Percentiles rank a stretch among this genome's conserved stretches.
phyloP scores from a whole-genome alignment of 2,797 vertebrate species.

The Mus caroli region DNA sequence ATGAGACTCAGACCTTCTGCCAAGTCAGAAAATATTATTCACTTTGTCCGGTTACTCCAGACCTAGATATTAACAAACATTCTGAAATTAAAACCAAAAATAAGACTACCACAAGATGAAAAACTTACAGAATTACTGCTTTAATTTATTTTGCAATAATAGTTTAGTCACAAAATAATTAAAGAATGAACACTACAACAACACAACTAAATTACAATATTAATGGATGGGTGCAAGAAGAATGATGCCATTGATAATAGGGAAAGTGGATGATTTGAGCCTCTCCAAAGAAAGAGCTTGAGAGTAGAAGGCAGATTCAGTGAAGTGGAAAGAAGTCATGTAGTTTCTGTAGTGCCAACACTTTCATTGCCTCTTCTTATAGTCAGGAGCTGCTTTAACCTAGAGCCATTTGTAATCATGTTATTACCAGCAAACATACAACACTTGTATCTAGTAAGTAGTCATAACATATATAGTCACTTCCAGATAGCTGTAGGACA shows the following conservation, averaged over 20 bases:
- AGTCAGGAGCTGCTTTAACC: slow-evolving; percentile 2
- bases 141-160: slow-evolving; percentile 29
- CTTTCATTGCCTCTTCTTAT: not conserved
- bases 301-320: not conserved
- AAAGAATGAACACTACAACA: not conserved
- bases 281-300: not conserved
- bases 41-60: not conserved
- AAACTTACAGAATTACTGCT: not conserved
- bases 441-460: not conserved
- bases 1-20: slow-evolving; percentile 20
- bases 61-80: slow-evolving; percentile 12
- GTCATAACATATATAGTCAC: not conserved
- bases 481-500: not conserved
- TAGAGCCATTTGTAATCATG: not conserved
- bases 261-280: not conserved
- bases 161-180: slow-evolving; percentile 11
- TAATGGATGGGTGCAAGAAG: slow-evolving; percentile 33
- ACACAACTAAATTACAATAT: not conserved
- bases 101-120: not conserved
- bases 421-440: not conserved
- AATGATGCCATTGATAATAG: not conserved
- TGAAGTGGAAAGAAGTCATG: not conserved
- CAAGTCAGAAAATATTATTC: slow-evolving; percentile 2
- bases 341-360: not conserved
- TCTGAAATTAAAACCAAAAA: not conserved